Evolutionary conservation across 2,113 vertebrate genomes (phyloP).

Genomic region (Pantherophis guttatus): DNA sequence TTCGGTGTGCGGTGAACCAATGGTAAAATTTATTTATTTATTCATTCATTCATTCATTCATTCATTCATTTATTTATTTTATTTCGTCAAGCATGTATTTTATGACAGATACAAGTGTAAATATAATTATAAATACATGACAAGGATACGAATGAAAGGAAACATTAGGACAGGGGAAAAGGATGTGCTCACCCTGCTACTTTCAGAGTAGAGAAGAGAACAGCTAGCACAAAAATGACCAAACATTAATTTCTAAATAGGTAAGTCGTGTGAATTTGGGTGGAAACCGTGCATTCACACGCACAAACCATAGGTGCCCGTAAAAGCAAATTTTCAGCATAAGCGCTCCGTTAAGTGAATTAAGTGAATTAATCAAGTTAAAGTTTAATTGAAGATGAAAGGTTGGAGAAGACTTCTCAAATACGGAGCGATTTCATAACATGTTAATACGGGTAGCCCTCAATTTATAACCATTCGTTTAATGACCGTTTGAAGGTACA

Average conservation of each 20-base stretch:
- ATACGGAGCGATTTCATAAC: background rate
- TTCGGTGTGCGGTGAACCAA: fast-evolving
- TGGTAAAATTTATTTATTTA: too few relatives aligned
- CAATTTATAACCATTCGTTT: background rate
- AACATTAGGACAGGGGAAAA: background rate
- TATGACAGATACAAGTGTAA: too few relatives aligned
- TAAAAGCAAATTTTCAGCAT: background rate
- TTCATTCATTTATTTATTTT: too few relatives aligned
- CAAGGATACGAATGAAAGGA: too few relatives aligned
- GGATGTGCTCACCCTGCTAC: background rate
- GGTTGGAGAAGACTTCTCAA: background rate
- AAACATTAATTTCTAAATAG: background rate
- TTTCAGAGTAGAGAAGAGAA: too few relatives aligned
- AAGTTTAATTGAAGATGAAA: background rate
- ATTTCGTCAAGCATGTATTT: too few relatives aligned
- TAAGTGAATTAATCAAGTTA: background rate
- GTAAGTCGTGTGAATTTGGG: background rate
- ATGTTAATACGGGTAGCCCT: background rate
- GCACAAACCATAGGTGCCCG: background rate
- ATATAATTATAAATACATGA: too few relatives aligned
- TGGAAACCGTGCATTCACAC: background rate
- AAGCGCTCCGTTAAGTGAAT: background rate
- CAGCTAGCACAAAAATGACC: background rate
- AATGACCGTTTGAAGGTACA: background rate
- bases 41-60: too few relatives aligned